A percentile compares a stretch with the other conserved stretches of the same genome.
Conservation (phyloP, 23 tunicate species). For the Styela plicata region DNA sequence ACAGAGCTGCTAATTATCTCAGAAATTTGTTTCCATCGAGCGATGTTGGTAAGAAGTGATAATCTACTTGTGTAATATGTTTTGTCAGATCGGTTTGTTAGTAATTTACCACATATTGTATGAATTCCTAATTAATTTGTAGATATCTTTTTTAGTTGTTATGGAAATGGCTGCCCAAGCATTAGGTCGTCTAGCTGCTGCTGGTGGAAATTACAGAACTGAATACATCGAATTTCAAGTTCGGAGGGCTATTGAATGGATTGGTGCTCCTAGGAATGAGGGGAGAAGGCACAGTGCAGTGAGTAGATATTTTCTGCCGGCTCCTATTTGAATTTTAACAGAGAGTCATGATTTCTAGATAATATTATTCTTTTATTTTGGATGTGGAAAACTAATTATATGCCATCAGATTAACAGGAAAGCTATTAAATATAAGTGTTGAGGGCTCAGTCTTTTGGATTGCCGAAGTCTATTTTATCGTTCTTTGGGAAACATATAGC, state of each 20-base stretch:
- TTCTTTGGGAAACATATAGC: no score
- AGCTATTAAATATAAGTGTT: no score
- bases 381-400: no score
- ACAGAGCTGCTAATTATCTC: constrained; percentile 45
- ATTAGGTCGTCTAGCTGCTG: constrained; percentile 77
- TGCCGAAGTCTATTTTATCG: no score
- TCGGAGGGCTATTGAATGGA: constrained; percentile 78
- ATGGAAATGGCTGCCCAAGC: constrained; percentile 97
- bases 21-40: constrained; percentile 61
- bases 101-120: not conserved
- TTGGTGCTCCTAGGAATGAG: constrained; percentile 58
- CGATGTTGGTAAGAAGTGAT: constrained; percentile 52
- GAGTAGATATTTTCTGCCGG: no score
- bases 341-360: no score
- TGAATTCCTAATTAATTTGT: not conserved
- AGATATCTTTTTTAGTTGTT: constrained; percentile 27
- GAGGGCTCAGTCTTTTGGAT: no score
- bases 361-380: no score
- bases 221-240: constrained; percentile 78
- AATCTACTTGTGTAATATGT: not conserved
- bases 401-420: no score
- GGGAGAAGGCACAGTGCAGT: constrained; percentile 75
- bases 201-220: constrained; percentile 78
- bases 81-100: not conserved
- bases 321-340: no score